Evolutionary conservation across 1,140 invertebrate genomes (phyloP), one percentile per base, ranked within the genome.

Genomic region (Macrosteles quadrilineatus): DNA sequence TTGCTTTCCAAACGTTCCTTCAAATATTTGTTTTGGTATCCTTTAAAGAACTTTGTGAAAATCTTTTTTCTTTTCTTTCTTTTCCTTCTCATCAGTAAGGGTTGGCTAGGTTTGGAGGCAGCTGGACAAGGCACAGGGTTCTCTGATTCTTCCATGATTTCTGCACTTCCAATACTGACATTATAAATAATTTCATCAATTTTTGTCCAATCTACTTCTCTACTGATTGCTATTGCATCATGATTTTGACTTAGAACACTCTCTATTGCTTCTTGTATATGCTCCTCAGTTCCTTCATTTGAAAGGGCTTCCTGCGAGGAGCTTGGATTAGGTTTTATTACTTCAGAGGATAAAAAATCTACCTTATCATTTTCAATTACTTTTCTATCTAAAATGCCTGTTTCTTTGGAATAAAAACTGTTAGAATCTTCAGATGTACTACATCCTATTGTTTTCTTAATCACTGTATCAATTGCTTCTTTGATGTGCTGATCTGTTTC

Each of bases 211-310:
- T 50, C n/a, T 11, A 50, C 21, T 4, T 50, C 47, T 19, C n/a
- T 21, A 50, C 4, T 4, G n/a, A 50, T 50, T 9, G 47, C 21
- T 21, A 11, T 19, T 19, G 47, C 21, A 17, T 19, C 14, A 11
- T 50, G 21, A 50, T 3, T 50, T 50, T 50, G 14, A 50, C 21
- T 50, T 19, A 50, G 14, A 50, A 21, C 21, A 50, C 21, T 21
- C n/a, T 50, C 47, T 11, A 50, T 50, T 50, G 47, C 47, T 50
- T 50, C 14, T 17, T 50, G 14, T 50, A 50, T 50, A 50, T 50
- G 47, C n/a, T 50, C 47, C 3, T 17, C 47, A 9, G 47, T 50
- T 50, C n/a, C 21, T 50, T 19, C 4, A 9, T 50, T 50, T 19
- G 47, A 17, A 17, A 50, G 21, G 4, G 4, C n/a, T 9, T 50